These are phyloP conservation scores for Parnassius glacialis DNA, from an alignment of 2,888 invertebrate genomes.

Conservation along the genomic window DNA sequence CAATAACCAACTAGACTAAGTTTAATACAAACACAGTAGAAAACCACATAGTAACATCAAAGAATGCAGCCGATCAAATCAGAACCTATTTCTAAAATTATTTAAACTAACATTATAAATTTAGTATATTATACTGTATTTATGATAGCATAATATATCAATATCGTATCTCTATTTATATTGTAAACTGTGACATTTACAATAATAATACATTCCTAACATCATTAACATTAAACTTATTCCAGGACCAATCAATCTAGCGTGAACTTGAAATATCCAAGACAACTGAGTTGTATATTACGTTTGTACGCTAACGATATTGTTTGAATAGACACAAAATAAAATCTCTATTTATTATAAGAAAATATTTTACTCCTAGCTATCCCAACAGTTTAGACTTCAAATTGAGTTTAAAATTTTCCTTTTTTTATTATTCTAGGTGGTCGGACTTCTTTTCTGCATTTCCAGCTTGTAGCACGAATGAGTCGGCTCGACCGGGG, in stretches of 20 bases:
- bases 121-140: background rate
- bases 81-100: no score
- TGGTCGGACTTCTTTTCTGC: no score
- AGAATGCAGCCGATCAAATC: no score
- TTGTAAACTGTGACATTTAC: conserved; percentile 3
- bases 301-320: conserved; percentile 18
- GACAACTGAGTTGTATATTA: conserved; percentile 19
- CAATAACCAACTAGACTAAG: no score
- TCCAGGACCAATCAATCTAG: conserved; percentile 23
- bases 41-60: no score
- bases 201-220: background rate
- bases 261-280: conserved; percentile 24
- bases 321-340: conserved; percentile 14
- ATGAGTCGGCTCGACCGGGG: no score
- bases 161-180: conserved; percentile 5
- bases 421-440: no score
- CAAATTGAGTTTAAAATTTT: no score
- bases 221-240: conserved; percentile 15
- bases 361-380: background rate
- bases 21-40: no score
- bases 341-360: conserved; percentile 14
- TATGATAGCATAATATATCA: background rate
- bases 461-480: no score
- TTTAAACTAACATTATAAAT: background rate
- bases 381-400: no score